Evolutionary conservation across 2,797 vertebrate genomes (phyloP), one percentile per base, ranked within the genome.

Genomic region (Danio albolineatus): DNA sequence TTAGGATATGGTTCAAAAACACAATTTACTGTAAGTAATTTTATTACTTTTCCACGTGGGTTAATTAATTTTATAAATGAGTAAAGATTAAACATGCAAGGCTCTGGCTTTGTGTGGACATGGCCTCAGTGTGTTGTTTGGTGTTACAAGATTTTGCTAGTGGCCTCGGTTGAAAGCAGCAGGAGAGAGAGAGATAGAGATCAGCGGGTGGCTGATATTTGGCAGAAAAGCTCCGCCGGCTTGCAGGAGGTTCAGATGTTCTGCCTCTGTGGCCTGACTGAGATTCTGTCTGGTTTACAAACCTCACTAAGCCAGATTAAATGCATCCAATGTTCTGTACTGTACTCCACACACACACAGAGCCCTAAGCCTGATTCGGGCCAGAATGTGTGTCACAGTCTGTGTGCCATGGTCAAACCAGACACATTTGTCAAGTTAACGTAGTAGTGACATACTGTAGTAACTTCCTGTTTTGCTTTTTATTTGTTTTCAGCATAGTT

Each of bases 301-400:
- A 60, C 44, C 46, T 17, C 72, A 38, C 21, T 74, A 51, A 74
- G 7, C 57, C 73, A 62, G 73, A 62, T 74, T 74, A 51, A 74
- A 61, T 19, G 6, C 19, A 16, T 59, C 13, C 39, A 14, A 43
- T 48, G 54, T 73, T n/a, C 69, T 13, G 66, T 51, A 16, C 14
- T 0, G 28, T 28, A 28, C 44, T 46, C 19, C 65, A n/a, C 9
- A 8, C 7, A 10, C 61, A 28, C 28, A 28, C 28, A 28, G 28
- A 28, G n/a, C n/a, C n/a, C 28, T 54, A 28, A 57, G 17, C 53
- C 39, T 72, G 17, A 44, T 54, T 69, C 54, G 0, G 69, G 51
- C 43, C 38, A 21, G 39, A 43, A 71, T 21, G 69, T 71, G 36
- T 72, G 51, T 43, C 17, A 53, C 19, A 38, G 57, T 59, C 51